Percentiles rank a stretch among this genome's conserved stretches.
These are phyloP conservation scores for Pachyramphus minor DNA, from an alignment of 2,113 vertebrate genomes.

Conservation along the genomic window DNA sequence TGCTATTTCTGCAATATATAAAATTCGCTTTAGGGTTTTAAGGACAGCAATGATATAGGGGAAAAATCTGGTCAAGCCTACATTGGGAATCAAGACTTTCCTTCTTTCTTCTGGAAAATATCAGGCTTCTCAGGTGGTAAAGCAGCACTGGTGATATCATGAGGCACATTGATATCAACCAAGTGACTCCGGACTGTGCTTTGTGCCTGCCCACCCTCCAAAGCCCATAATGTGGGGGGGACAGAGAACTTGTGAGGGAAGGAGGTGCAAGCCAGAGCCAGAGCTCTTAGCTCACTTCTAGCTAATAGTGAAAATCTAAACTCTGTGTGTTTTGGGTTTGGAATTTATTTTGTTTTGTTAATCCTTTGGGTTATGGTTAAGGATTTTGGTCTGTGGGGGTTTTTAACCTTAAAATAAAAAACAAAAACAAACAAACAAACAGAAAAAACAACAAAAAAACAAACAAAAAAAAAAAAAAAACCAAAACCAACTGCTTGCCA, in stretches of 20 bases:
- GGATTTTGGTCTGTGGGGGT: background rate
- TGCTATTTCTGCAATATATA: background rate
- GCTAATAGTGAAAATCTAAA: background rate
- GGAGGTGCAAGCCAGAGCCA: background rate
- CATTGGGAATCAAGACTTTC: background rate
- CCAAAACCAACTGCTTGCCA: background rate
- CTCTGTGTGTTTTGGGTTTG: background rate
- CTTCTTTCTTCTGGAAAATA: background rate
- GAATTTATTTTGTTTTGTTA: background rate
- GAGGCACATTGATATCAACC: too few relatives aligned
- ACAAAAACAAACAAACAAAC: background rate
- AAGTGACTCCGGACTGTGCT: background rate
- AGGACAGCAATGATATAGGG: background rate
- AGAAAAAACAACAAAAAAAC: background rate
- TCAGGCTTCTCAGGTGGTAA: background rate
- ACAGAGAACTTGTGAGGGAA: background rate
- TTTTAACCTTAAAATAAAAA: background rate
- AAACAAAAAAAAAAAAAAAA: too few relatives aligned
- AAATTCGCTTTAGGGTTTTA: background rate
- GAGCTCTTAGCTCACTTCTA: background rate
- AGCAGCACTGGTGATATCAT: background rate
- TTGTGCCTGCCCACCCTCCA: background rate
- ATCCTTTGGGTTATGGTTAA: background rate
- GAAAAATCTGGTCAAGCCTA: background rate
- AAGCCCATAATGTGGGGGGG: accelerated